Evolutionary conservation across 2,113 vertebrate species (phyloP).

Genomic region (Odontophorus gujanensis): DNA sequence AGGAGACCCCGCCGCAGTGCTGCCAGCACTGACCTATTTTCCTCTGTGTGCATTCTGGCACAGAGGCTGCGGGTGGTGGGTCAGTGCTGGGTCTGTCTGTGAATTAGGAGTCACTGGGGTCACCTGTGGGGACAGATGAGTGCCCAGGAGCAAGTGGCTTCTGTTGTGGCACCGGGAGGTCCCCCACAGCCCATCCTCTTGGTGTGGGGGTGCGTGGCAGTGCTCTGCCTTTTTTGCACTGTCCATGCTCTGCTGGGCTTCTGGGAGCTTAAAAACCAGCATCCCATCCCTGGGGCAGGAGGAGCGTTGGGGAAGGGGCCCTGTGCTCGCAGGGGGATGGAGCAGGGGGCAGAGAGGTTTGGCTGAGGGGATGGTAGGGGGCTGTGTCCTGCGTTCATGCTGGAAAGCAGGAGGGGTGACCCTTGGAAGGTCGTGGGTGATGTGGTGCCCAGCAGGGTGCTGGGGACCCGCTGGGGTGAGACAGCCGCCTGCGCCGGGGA

Average conservation of each 20-base stretch:
- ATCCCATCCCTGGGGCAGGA: not conserved
- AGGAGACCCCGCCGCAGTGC: constrained; percentile 47
- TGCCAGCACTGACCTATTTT: constrained; percentile 79
- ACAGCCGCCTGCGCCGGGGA: not conserved
- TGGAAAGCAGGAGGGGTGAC: not conserved
- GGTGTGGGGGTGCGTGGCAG: not conserved
- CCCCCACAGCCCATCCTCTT: not conserved
- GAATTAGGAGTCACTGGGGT: not conserved
- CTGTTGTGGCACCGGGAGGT: not conserved
- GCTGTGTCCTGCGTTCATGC: rapidly evolving
- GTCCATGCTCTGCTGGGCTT: not conserved
- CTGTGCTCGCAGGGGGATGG: not conserved
- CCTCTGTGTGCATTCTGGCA: constrained; percentile 31
- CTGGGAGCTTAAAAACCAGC: not conserved
- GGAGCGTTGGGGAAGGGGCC: not conserved
- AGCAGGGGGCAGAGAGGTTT: not conserved
- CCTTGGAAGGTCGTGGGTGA: not conserved
- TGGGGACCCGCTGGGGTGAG: not conserved
- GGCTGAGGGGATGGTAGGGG: not conserved
- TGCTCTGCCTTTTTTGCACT: too few species aligned
- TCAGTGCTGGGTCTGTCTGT: not conserved
- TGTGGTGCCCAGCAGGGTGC: rapidly evolving
- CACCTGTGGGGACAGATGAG: not conserved
- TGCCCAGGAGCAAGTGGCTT: not conserved
- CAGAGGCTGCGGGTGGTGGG: not conserved